Base-by-base conservation (phyloP, 2,797 vertebrate species). In the Aulostomus chinensis region DNA sequence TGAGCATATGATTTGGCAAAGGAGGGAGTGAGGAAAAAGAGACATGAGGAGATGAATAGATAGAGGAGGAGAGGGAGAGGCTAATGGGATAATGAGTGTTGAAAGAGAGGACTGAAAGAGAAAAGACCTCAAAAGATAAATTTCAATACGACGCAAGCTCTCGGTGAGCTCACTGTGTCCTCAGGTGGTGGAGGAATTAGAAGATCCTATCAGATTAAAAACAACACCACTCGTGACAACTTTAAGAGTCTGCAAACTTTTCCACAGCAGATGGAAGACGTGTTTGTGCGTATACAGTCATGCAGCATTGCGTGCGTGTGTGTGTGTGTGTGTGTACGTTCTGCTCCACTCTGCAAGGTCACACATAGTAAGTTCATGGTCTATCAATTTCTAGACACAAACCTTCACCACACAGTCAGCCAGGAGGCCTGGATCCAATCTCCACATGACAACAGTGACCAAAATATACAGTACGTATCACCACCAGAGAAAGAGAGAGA, bases 401-500 rank as follows among this genome's bases (percentile, higher is more conserved):
- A 54, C 34, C 35, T 71, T 75, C 79, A 78, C 74, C 58, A 70
- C 61, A 75, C 15, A 47, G 61, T 48, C 58, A 62, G 62, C 68
- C 61, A 46, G 20, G 53, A 76, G 58, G 66, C 57, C 89, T 90
- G 86, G 79, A 86, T 80, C 74, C 73, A 88, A 90, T 89, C 83
- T 86, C 34, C 76, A 74, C 68, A 60, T 86, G 83, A 88, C 81
- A 65, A 82, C 55, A 68, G 55, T 81, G 78, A 89, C 78, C 67
- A 84, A 79, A 80, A 80, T 83, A 84, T 50, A 24, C 43, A 33
- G 42, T 8, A 18, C 21, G 58, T 61, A 72, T 68, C 59, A 56
- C 26, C 22, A 68, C 22, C 22, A 33, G 28, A 18, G 34, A 34
- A 40, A 20, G 36, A 34, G 51, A 33, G 40, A 58, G 46, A 17